These are phyloP conservation scores for Sycophila texana DNA, from an alignment of 2,888 invertebrate species.

Conservation along the genomic window DNA sequence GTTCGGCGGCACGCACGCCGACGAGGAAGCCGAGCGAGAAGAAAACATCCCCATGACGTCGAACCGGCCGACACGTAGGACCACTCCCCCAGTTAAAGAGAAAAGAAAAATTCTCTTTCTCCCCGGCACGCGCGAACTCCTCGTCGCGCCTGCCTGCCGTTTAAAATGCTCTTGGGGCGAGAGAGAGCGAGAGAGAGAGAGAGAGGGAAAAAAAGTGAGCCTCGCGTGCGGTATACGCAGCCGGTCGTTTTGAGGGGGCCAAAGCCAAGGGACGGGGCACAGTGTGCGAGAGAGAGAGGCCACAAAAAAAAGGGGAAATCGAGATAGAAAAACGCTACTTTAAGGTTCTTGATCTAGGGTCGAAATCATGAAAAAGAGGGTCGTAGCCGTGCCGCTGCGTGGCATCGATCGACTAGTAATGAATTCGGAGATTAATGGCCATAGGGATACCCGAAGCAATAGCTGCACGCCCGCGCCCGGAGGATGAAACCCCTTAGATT, in stretches of 20 bases:
- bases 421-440: slow-evolving; percentile 69
- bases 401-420: slow-evolving; percentile 67
- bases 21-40: slow-evolving; percentile 42
- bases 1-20: slow-evolving; percentile 20
- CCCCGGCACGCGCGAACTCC: slow-evolving; percentile 55
- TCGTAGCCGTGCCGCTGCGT: slow-evolving; percentile 20
- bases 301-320: slow-evolving; percentile 36
- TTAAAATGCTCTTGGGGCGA: slow-evolving; percentile 57
- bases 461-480: slow-evolving; percentile 1
- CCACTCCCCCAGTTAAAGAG: slow-evolving; percentile 50
- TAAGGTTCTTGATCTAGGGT: slow-evolving; percentile 56
- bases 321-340: slow-evolving; percentile 55
- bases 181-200: slow-evolving; percentile 21
- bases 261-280: not conserved
- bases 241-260: not conserved
- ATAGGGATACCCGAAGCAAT: slow-evolving; percentile 59
- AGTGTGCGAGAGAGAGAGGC: slow-evolving; percentile 53
- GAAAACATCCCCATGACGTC: slow-evolving; percentile 59
- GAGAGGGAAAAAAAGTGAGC: slow-evolving; percentile 28
- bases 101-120: slow-evolving; percentile 58
- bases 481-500: slow-evolving; percentile 35
- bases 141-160: slow-evolving; percentile 36
- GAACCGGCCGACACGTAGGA: slow-evolving; percentile 56
- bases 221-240: slow-evolving; percentile 4
- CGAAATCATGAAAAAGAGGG: slow-evolving; percentile 52